These are phyloP conservation scores for Procambarus clarkii DNA, from an alignment of 1,140 invertebrate species.

Conservation along the genomic window DNA sequence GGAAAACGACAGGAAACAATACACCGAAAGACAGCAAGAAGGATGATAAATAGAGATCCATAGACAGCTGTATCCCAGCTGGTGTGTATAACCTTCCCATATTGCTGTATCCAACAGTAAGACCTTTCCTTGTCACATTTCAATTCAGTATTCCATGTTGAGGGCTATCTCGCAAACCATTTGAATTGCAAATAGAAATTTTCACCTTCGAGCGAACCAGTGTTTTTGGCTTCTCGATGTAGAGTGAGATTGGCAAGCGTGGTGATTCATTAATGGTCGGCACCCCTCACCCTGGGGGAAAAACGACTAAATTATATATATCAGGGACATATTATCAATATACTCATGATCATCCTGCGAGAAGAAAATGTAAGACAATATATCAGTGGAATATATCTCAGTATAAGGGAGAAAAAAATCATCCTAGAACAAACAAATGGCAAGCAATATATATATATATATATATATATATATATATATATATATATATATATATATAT, in stretches of 20 bases:
- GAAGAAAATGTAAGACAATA: no score
- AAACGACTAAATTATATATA: no score
- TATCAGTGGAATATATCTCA: not conserved
- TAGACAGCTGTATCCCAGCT: no score
- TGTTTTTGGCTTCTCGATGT: conserved; percentile 49
- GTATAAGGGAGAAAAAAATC: not conserved
- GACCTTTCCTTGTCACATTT: conserved; percentile 39
- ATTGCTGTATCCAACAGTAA: not conserved
- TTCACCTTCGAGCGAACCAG: conserved; percentile 42
- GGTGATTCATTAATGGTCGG: conserved; percentile 42
- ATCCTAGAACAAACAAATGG: no score
- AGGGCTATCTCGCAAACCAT: conserved; percentile 27
- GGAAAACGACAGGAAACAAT: no score
- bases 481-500: no score
- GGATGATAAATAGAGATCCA: no score
- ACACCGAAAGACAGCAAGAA: no score
- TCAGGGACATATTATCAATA: no score
- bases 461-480: no score
- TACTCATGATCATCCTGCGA: not conserved
- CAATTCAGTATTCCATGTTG: conserved; percentile 51
- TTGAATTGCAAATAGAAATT: conserved; percentile 58
- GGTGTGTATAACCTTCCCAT: no score
- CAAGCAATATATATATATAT: no score
- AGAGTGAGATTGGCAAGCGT: conserved; percentile 28
- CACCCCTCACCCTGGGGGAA: not conserved